Evolutionary conservation across 2,797 vertebrate species (phyloP).

Genomic region (Prunella strophiata): DNA sequence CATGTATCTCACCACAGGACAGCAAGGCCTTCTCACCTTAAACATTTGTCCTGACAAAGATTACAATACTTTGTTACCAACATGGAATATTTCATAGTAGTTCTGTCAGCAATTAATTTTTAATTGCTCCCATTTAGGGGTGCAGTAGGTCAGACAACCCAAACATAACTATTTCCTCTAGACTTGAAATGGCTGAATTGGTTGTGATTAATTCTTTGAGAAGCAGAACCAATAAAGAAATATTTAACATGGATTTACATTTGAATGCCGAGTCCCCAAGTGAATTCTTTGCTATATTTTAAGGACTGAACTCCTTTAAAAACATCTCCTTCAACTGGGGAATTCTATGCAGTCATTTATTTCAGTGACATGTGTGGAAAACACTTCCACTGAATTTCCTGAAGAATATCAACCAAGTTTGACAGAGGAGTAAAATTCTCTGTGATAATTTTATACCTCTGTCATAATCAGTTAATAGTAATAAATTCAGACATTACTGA

Average conservation of each 20-base stretch:
- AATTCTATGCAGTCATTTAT: background rate
- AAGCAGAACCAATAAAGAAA: background rate
- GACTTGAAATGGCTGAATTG: background rate
- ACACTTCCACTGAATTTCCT: background rate
- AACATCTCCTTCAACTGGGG: background rate
- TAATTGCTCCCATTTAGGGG: background rate
- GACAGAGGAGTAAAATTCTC: background rate
- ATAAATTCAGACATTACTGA: constrained; percentile 1
- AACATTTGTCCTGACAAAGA: background rate
- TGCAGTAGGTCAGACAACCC: background rate
- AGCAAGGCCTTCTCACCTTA: background rate
- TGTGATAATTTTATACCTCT: background rate
- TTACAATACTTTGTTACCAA: background rate
- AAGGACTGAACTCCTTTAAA: background rate
- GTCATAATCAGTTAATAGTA: background rate
- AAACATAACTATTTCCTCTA: background rate
- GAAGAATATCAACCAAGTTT: background rate
- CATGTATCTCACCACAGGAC: background rate
- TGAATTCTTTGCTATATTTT: background rate
- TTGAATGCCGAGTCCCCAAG: background rate
- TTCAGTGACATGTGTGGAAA: background rate
- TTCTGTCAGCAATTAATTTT: background rate
- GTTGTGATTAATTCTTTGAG: background rate
- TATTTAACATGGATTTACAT: background rate
- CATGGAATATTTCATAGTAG: background rate